Base-by-base conservation (phyloP, 2,888 invertebrate genomes). In the Leucoptera coffeella region DNA sequence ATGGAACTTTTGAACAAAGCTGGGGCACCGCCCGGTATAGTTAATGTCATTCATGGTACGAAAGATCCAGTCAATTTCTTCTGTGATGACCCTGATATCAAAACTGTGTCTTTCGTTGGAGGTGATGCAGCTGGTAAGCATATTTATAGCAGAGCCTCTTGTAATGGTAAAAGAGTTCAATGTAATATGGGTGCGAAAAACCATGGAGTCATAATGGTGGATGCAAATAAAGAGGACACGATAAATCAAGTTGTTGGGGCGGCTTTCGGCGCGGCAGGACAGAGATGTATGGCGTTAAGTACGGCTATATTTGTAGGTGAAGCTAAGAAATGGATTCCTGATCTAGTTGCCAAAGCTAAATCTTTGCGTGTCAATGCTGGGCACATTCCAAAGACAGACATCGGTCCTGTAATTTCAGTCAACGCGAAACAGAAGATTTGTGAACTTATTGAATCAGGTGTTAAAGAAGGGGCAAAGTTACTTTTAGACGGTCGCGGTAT, bases 111-210 rank as follows among this genome's bases (percentile, higher is more conserved):
- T 5, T 99, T 99, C 53, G 99, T 99, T 7, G 99, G 99, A 27
- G 95, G 96, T 0, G 97, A 99, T 50, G 80, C 78, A 38, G 97
- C 97, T 23, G 96, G 99, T 15, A 85, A 86, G 53, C 88, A 99
- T 50, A 97, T 99, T 44, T 99, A 97, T 58, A 82, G 87, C 39
- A 76, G 92, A 33, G 92, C 94, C 25, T 86, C 89, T 2, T 82
- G 83, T 33, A 85, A 85, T 45, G 97, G 99, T 29, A 95, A 95
- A 50, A 79, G 94, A 17, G 93, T 99, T 0, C 99, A 99, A 60
- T 89, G 91, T 38, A 99, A 99, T 58, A 93, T 99, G 93, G 97
- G 97, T 8, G 99, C 99, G 4, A 99, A 99, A 61, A 99, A 99
- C 61, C 99, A 99, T 55, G 97, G 96, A 22, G 84, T 99, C 9